Percentiles rank a stretch among this genome's conserved stretches.
Evolutionary conservation across 2,888 invertebrate genomes (phyloP).

Genomic region (Melitaea athalia): DNA sequence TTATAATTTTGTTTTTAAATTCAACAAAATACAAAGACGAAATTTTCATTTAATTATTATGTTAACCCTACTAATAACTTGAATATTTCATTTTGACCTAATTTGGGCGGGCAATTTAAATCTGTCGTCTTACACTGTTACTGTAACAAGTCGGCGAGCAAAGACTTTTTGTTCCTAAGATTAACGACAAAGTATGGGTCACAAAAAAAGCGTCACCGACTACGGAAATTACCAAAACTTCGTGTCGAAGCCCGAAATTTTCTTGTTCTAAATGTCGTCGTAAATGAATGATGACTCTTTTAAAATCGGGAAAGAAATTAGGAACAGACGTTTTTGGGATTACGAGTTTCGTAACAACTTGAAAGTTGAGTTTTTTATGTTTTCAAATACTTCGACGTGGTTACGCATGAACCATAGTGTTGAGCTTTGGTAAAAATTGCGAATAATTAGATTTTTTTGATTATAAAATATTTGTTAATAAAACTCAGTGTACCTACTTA

Average conservation of each 20-base stretch:
- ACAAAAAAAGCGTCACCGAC: conserved; percentile 73
- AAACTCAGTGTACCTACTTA: background rate
- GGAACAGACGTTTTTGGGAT: conserved; percentile 79
- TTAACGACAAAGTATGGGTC: conserved; percentile 79
- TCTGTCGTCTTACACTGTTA: conserved; percentile 66
- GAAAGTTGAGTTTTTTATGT: conserved; percentile 44
- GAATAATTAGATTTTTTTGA: background rate
- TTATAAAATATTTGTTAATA: background rate
- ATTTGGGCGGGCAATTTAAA: conserved; percentile 66
- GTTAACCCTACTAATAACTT: conserved; percentile 36
- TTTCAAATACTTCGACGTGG: conserved; percentile 30
- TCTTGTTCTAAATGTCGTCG: conserved; percentile 80
- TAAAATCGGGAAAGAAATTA: conserved; percentile 80
- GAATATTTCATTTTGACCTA: conserved; percentile 45
- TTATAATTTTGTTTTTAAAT: background rate
- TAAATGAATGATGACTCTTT: conserved; percentile 81
- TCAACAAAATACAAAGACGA: conserved; percentile 12
- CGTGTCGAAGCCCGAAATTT: conserved; percentile 78
- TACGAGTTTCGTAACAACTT: conserved; percentile 74
- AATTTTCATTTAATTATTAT: conserved; percentile 28
- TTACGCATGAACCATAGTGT: conserved; percentile 3
- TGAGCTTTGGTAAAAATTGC: background rate
- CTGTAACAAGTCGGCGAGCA: conserved; percentile 64
- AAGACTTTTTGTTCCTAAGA: conserved; percentile 77
- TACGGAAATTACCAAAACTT: conserved; percentile 80